These are phyloP conservation scores for Chamaea fasciata DNA, from an alignment of 2,113 vertebrate species.

Conservation along the genomic window DNA sequence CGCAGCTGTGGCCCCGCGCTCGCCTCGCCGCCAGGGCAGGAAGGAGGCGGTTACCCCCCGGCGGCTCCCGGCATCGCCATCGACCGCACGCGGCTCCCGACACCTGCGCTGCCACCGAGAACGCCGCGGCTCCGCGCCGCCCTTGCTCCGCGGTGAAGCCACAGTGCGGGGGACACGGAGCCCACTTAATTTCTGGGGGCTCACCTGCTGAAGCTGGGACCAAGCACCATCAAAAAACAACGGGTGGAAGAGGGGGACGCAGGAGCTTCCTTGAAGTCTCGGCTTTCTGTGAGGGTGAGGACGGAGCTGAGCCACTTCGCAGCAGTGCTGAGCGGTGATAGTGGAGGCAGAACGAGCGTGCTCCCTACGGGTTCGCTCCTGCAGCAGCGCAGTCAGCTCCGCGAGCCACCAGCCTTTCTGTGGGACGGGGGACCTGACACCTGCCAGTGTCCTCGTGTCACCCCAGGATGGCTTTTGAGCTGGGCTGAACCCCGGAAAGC, in stretches of 20 bases:
- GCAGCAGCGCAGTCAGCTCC: too few species aligned
- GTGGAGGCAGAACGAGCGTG: not conserved
- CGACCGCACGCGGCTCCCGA: not conserved
- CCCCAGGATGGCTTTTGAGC: rapidly evolving
- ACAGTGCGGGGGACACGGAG: not conserved
- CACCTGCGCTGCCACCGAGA: not conserved
- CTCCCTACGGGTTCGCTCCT: rapidly evolving
- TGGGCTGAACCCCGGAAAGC: rapidly evolving
- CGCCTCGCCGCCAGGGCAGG: not conserved
- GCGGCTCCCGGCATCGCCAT: rapidly evolving
- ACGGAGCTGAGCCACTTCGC: rapidly evolving
- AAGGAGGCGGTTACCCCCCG: not conserved
- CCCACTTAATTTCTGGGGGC: rapidly evolving
- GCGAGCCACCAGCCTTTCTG: rapidly evolving
- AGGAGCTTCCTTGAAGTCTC: rapidly evolving
- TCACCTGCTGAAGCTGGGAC: not conserved
- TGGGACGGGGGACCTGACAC: too few species aligned
- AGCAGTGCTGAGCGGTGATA: too few species aligned
- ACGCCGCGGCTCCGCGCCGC: too few species aligned
- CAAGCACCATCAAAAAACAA: not conserved
- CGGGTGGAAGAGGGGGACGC: too few species aligned
- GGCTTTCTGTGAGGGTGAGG: rapidly evolving
- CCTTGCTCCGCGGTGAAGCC: not conserved
- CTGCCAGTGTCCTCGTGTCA: rapidly evolving
- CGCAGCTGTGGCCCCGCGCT: not conserved